phyloP scores from a whole-genome alignment of 2,797 vertebrate genomes.

The Poecile montanus region DNA sequence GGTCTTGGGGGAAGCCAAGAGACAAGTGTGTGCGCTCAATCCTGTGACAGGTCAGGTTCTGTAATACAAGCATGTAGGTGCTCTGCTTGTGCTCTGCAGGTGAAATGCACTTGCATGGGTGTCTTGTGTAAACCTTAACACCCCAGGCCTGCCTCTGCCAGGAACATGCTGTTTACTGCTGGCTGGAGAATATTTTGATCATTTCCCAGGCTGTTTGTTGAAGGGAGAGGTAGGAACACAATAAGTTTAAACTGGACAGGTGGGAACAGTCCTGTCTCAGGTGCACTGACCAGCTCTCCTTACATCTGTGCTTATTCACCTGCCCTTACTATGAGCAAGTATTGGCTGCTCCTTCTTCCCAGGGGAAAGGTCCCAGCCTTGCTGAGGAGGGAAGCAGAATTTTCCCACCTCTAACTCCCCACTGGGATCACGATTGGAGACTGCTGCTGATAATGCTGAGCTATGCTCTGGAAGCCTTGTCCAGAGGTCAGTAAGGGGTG shows the following conservation, averaged over 20 bases:
- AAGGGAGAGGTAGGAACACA: background rate
- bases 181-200: background rate
- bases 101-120: background rate
- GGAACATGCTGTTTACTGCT: background rate
- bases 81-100: background rate
- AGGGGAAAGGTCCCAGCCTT: background rate
- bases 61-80: fast-evolving
- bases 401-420: background rate
- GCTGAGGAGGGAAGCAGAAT: background rate
- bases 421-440: background rate
- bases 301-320: background rate
- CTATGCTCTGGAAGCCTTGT: fast-evolving
- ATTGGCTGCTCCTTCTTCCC: background rate
- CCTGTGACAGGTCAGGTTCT: background rate
- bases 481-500: background rate
- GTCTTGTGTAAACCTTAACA: background rate
- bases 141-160: background rate
- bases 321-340: background rate
- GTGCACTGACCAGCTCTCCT: fast-evolving
- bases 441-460: fast-evolving
- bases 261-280: background rate
- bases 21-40: fast-evolving
- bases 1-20: background rate
- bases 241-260: background rate
- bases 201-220: background rate